Base-by-base conservation (phyloP, 23 tunicate species). In the Ascidia mentula region DNA sequence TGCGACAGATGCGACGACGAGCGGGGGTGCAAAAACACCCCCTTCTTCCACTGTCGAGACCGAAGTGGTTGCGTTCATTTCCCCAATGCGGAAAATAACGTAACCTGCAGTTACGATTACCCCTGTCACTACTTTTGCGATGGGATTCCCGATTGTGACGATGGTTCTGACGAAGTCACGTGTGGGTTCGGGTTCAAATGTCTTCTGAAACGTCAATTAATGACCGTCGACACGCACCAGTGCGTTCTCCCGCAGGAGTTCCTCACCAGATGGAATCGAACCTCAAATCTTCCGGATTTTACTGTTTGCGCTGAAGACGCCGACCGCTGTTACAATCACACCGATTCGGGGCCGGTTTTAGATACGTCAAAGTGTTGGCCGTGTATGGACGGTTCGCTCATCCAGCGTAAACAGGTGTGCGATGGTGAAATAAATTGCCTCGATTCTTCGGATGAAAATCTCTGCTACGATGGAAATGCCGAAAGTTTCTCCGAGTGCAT, bases 401-500 rank as follows among this genome's bases (percentile, higher is more conserved):
- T 88, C 36, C 74, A 60, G 35, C 71, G 82, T 33, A 38, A 70
- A 24, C 93, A 88, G 45, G 83, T 88, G 34, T 82, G 93, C 34
- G 87, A 88, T 31, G 45, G 76, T 38, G 45, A 45, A 31, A 33
- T 88, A 1, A 86, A 88, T 53, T 88, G 93, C 39, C 82, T 59
- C 15, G 93, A 88, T 53, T 32, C 72, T 31, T 74, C 86, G 20
- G 93, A 88, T 38, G 93, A 88, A 82, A 82, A 87, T 61, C 40
- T 88, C 0, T 82, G 92, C 46, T 28, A 32, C n/a, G n/a, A n/a
- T n/a, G n/a, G n/a, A n/a, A n/a, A n/a, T n/a, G n/a, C n/a, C n/a
- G n/a, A n/a, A n/a, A n/a, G n/a, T n/a, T n/a, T n/a, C n/a, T n/a
- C n/a, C n/a, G n/a, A n/a, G n/a, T n/a, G n/a, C n/a, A n/a, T n/a